Evolutionary conservation across 2,113 vertebrate genomes (phyloP).

Genomic region (Telmatochromis sp.): DNA sequence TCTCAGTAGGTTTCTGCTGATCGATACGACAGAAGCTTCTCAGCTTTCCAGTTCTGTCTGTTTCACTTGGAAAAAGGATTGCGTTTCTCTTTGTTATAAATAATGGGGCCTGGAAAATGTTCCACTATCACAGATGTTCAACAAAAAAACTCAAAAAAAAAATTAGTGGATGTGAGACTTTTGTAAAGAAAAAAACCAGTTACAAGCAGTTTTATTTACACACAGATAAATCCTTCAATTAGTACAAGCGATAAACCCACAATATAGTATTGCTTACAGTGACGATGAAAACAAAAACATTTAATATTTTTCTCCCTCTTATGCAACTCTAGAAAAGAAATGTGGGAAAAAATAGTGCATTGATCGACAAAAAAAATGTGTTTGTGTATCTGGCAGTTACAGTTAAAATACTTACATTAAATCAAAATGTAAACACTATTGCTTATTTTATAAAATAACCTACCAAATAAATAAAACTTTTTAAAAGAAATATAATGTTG

Average conservation of each 20-base stretch:
- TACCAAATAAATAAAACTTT: background rate
- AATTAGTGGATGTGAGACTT: background rate
- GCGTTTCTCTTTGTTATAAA: background rate
- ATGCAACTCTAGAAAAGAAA: background rate
- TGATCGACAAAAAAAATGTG: background rate
- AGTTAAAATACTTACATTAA: background rate
- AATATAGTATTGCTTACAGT: background rate
- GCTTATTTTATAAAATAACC: background rate
- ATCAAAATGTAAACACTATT: background rate
- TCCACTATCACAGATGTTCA: background rate
- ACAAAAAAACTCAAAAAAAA: background rate
- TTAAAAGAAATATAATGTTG: background rate
- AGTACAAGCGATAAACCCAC: background rate
- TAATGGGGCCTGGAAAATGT: background rate
- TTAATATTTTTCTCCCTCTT: too few species aligned
- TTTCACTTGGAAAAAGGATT: conserved; percentile 25
- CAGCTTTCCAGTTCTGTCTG: background rate
- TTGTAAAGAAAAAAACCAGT: background rate
- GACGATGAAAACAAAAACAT: background rate
- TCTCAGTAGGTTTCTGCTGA: background rate
- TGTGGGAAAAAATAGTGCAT: background rate
- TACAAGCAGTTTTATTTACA: background rate
- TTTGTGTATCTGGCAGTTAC: background rate
- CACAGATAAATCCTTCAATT: background rate
- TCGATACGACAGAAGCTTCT: background rate